phyloP scores from a whole-genome alignment of 2,888 invertebrate species.

The Plebejus melissa region DNA sequence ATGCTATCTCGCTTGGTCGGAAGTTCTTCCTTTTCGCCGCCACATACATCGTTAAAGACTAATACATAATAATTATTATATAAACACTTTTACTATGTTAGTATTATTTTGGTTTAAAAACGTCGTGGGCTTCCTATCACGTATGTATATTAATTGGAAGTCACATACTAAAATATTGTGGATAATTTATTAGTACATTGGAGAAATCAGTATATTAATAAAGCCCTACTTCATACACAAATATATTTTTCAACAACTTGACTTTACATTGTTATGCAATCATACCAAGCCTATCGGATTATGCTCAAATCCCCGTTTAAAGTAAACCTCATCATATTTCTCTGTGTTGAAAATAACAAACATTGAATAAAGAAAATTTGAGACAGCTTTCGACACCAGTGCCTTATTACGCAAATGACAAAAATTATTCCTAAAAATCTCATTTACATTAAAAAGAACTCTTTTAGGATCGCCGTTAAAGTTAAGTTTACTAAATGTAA shows the following conservation, averaged over 20 bases:
- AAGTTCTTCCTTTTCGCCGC: no score
- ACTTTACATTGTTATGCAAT: not conserved
- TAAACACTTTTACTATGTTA: no score
- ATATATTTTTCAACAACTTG: not conserved
- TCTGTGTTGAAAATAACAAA: not conserved
- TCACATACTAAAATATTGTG: no score
- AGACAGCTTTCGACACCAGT: not conserved
- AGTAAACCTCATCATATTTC: not conserved
- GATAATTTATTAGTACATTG: not conserved
- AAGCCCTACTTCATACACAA: not conserved
- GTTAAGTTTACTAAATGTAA: slow-evolving; percentile 61
- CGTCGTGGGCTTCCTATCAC: no score
- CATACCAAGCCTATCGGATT: not conserved
- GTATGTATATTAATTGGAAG: no score
- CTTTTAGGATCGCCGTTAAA: slow-evolving; percentile 45
- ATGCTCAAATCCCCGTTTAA: not conserved
- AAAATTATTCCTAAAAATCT: slow-evolving; percentile 26
- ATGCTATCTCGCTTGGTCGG: no score
- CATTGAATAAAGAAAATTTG: not conserved
- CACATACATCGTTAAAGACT: no score
- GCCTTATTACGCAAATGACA: not conserved
- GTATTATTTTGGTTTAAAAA: no score
- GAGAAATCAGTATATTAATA: not conserved
- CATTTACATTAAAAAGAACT: slow-evolving; percentile 63
- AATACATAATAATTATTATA: no score